These are phyloP conservation scores for Isotomurus palustris DNA, from an alignment of 2,888 invertebrate species.

Conservation along the genomic window DNA sequence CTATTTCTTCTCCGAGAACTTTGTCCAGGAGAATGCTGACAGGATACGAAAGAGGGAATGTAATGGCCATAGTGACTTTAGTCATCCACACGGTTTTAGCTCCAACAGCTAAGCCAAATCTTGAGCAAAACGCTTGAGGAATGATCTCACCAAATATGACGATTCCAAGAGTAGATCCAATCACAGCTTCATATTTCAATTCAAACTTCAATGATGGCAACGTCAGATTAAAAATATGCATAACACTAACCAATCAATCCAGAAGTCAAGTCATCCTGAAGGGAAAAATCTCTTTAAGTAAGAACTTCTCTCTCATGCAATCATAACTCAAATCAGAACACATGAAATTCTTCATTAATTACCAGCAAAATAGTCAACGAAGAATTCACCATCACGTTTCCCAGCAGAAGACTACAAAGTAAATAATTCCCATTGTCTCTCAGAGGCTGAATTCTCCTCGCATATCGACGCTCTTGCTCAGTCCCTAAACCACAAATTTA, in stretches of 20 bases:
- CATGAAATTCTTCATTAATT: too few species aligned
- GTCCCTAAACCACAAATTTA: slow-evolving; percentile 5
- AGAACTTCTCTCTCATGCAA: too few species aligned
- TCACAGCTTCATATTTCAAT: slow-evolving; percentile 66
- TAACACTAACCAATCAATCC: slow-evolving; percentile 54
- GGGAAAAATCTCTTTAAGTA: too few species aligned
- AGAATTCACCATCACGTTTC: slow-evolving; percentile 95
- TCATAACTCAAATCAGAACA: too few species aligned
- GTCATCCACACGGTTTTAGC: slow-evolving; percentile 91
- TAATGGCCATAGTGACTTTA: slow-evolving; percentile 86
- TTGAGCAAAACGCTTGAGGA: slow-evolving; percentile 83
- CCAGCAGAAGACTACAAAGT: slow-evolving; percentile 68
- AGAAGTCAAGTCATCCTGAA: slow-evolving; percentile 91
- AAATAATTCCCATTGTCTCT: slow-evolving; percentile 91
- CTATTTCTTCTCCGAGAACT: slow-evolving; percentile 93
- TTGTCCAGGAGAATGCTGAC: slow-evolving; percentile 82
- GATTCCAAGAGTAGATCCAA: slow-evolving; percentile 86
- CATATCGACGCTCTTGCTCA: slow-evolving; percentile 66
- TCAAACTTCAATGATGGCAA: background rate
- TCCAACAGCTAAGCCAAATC: slow-evolving; percentile 91
- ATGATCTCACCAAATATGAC: slow-evolving; percentile 97
- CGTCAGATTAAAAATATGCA: background rate
- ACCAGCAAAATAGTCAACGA: slow-evolving; percentile 90
- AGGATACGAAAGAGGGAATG: slow-evolving; percentile 88
- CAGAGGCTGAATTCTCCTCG: slow-evolving; percentile 84